Evolutionary conservation across 2,797 vertebrate species (phyloP), one percentile per base, ranked within the genome.

Genomic region (Monodelphis domestica): DNA sequence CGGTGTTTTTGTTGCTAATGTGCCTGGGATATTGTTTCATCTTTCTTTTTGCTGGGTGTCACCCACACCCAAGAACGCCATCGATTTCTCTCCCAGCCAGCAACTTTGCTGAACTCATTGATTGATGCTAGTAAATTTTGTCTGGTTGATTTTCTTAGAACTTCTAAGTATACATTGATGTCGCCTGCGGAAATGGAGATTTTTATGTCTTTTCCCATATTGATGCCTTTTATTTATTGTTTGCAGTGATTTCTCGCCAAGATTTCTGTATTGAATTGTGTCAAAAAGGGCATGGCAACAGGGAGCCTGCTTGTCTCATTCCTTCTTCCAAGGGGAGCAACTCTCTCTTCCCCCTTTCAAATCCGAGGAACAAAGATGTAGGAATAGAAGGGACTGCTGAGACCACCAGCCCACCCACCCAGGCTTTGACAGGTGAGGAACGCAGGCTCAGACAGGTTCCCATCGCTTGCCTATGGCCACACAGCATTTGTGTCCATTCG

Each of bases 201-300:
- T 92, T 92, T 50, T 29, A 78, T 78, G n/a, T 29, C n/a, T 56
- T 92, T 88, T 56, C 33, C 29, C 29, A 38, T 57, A 51, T 50
- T 78, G 91, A 53, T 91, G 45, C 50, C 24, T 92, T 33, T 88
- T 33, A 92, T 88, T 57, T 92, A 92, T 56, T 38, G 1, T 87
- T 2, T 53, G 55, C 51, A 38, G 12, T 53, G 91, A 45, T 78
- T 78, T 78, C 70, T 78, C 78, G 50, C 45, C 56, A 57, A 52
- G 33, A 29, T 26, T 45, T 10, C 87, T 45, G 89, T n/a, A n/a
- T n/a, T n/a, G 51, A 24, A 88, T 11, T 84, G n/a, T n/a, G 54
- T 21, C n/a, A 53, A 88, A 88, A 53, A 88, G 88, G 78, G 21
- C 55, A 14, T 1, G 15, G 90, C 54, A 45, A 70, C 14, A 56